Evolutionary conservation across 2,797 vertebrate species (phyloP).

Genomic region (Carcharodon carcharias): DNA sequence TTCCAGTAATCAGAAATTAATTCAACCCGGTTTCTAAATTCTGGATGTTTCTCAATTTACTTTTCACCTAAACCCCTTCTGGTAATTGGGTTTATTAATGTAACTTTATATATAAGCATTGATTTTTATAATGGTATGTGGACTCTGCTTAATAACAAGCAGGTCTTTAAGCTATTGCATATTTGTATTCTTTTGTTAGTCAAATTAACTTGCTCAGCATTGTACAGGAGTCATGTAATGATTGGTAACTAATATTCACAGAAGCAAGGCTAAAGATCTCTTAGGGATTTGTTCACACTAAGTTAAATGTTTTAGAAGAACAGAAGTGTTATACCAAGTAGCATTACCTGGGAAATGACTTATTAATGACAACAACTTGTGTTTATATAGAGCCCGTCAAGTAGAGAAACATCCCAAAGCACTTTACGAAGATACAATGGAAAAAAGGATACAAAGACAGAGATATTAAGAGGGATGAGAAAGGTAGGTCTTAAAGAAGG

Average conservation of each 20-base stretch:
- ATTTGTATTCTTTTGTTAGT: not conserved
- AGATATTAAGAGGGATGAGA: not conserved
- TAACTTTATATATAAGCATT: not conserved
- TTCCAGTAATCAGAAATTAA: not conserved
- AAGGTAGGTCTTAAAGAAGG: not conserved
- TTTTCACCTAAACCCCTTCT: not conserved
- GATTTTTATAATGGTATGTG: not conserved
- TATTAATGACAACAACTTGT: conserved; percentile 15
- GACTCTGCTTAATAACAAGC: conserved; percentile 13
- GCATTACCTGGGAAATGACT: not conserved
- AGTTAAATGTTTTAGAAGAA: not conserved
- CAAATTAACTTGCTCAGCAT: not conserved
- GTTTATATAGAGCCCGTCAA: not conserved
- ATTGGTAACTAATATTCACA: not conserved
- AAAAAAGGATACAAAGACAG: not conserved
- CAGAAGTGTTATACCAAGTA: not conserved
- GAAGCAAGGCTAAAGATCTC: not conserved
- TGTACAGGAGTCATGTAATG: not conserved
- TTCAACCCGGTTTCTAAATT: not conserved
- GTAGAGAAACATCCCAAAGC: not conserved
- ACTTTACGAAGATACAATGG: not conserved
- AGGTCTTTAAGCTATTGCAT: not conserved
- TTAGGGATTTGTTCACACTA: not conserved
- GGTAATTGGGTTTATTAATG: not conserved
- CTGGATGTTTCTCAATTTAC: not conserved